A percentile compares a stretch with the other conserved stretches of the same genome.
These are phyloP conservation scores for Psephotus haematonotus DNA, from an alignment of 2,113 vertebrate genomes.

Conservation along the genomic window DNA sequence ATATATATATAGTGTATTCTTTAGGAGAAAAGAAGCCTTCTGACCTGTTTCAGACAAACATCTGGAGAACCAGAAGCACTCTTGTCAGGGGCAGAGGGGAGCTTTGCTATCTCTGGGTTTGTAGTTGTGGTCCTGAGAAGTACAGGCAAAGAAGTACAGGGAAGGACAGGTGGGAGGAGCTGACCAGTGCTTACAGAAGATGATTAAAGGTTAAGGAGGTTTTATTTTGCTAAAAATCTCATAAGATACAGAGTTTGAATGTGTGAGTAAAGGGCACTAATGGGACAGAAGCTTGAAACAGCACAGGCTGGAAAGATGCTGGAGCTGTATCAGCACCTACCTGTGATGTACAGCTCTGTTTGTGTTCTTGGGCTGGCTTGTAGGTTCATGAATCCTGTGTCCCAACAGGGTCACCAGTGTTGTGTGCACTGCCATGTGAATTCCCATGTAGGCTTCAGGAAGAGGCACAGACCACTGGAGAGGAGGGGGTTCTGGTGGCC, in stretches of 20 bases:
- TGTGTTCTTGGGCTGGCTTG: background rate
- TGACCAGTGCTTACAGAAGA: background rate
- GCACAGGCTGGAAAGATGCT: background rate
- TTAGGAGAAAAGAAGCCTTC: background rate
- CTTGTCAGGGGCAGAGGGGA: accelerated
- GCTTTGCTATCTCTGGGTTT: background rate
- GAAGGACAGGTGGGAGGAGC: background rate
- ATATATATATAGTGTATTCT: background rate
- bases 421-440: background rate
- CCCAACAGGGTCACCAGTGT: accelerated
- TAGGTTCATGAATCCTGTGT: background rate
- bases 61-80: background rate
- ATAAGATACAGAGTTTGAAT: background rate
- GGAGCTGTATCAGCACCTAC: background rate
- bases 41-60: background rate
- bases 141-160: background rate
- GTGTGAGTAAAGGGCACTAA: background rate
- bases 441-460: background rate
- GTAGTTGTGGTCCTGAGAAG: background rate
- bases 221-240: background rate
- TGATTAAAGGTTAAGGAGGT: background rate
- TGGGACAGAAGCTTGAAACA: background rate
- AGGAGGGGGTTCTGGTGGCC: background rate
- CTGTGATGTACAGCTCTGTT: background rate
- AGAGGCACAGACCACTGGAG: background rate